Evolutionary conservation across 2,113 vertebrate genomes (phyloP).

Genomic region (Chunga burmeisteri): DNA sequence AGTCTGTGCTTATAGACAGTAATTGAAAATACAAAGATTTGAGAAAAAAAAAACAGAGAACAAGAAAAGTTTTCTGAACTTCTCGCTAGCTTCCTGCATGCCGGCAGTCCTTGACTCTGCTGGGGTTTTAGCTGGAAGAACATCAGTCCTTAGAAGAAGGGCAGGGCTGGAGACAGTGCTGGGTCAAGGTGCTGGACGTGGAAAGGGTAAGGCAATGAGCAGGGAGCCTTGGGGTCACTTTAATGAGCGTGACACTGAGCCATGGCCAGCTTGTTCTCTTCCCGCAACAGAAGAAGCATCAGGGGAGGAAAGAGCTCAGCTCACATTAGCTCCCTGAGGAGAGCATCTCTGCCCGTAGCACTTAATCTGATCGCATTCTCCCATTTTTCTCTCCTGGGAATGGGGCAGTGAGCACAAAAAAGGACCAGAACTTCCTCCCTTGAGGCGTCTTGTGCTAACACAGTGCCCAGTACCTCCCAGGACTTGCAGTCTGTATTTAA

Average conservation of each 20-base stretch:
- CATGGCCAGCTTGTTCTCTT: neutral
- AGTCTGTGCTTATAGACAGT: neutral
- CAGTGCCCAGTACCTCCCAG: neutral
- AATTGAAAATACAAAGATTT: neutral
- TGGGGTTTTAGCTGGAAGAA: neutral
- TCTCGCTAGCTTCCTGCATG: neutral
- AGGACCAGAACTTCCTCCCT: neutral
- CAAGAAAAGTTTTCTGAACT: neutral
- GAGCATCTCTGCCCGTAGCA: neutral
- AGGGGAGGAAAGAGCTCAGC: neutral
- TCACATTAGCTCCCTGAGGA: neutral
- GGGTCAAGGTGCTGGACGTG: neutral
- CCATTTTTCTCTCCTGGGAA: neutral
- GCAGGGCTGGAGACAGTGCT: neutral
- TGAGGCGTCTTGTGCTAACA: neutral
- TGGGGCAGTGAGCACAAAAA: neutral
- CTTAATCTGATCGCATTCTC: neutral
- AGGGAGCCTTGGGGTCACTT: no score
- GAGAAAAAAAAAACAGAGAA: neutral
- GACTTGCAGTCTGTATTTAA: neutral
- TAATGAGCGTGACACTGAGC: fast-evolving
- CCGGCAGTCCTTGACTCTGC: neutral
- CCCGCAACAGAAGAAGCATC: neutral
- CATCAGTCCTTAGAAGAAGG: neutral
- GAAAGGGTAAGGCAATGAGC: neutral